Percentiles rank a stretch among this genome's conserved stretches.
Evolutionary conservation across 35 echinoderm and acorn worm species (phyloP).

Genomic region (Patiria miniata): DNA sequence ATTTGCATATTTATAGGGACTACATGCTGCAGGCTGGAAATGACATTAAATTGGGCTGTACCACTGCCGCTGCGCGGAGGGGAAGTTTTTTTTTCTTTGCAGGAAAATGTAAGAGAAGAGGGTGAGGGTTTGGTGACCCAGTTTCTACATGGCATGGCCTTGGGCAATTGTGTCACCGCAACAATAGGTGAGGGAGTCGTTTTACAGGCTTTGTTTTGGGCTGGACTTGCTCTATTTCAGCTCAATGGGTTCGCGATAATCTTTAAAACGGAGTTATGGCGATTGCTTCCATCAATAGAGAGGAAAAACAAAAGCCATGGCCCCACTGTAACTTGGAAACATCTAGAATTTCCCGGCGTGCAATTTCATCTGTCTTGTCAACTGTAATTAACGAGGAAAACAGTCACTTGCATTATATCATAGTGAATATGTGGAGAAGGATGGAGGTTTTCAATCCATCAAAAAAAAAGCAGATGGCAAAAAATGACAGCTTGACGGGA

Average conservation of each 20-base stretch:
- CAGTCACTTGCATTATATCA: background rate
- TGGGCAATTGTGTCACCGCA: constrained; percentile 15
- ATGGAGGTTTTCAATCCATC: background rate
- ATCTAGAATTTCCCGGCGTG: background rate
- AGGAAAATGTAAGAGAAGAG: background rate
- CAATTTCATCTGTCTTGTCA: constrained; percentile 19
- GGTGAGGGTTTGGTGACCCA: constrained; percentile 5
- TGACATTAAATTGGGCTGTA: constrained; percentile 20
- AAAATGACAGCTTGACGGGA: constrained; percentile 1
- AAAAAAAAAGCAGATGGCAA: constrained; percentile 23
- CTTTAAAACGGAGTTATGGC: background rate
- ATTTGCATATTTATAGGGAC: constrained; percentile 25
- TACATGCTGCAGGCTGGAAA: constrained; percentile 8
- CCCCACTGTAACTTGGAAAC: background rate
- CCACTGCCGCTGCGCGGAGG: background rate
- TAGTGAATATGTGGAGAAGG: background rate
- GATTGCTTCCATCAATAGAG: too few relatives aligned
- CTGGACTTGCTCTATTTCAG: constrained; percentile 5
- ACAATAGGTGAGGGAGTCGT: constrained; percentile 11
- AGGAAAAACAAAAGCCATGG: background rate
- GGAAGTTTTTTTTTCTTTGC: background rate
- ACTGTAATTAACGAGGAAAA: constrained; percentile 14
- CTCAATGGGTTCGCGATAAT: background rate
- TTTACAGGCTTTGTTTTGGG: constrained; percentile 8
- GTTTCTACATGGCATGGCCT: constrained; percentile 7